Percentiles rank a stretch among this genome's conserved stretches.
phyloP scores from a whole-genome alignment of 2,797 vertebrate species.

The Meda fulgida region DNA sequence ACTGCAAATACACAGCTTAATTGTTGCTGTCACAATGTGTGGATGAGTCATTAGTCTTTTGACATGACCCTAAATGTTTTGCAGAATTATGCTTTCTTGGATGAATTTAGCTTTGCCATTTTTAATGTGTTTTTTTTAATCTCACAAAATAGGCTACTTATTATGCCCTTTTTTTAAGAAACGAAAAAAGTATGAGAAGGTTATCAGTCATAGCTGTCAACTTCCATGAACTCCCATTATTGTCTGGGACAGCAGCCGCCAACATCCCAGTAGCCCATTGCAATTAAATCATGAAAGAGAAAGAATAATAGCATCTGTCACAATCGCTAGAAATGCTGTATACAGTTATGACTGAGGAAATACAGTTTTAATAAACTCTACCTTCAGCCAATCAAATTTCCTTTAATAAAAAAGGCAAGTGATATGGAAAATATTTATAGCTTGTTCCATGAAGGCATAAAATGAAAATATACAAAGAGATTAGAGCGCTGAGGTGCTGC shows the following conservation, averaged over 20 bases:
- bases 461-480: slow-evolving; percentile 34
- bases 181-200: background rate
- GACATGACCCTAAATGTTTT: background rate
- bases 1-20: background rate
- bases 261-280: background rate
- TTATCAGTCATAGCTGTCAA: slow-evolving; percentile 36
- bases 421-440: slow-evolving; percentile 38
- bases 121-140: background rate
- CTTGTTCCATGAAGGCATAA: background rate
- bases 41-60: slow-evolving; percentile 12
- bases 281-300: slow-evolving; percentile 5
- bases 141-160: background rate
- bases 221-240: slow-evolving; percentile 18
- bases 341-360: slow-evolving; percentile 56
- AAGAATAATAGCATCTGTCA: slow-evolving; percentile 57
- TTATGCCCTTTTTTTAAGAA: background rate
- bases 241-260: background rate
- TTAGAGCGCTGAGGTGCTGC: background rate
- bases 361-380: slow-evolving; percentile 73
- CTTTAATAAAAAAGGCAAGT: slow-evolving; percentile 63
- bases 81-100: background rate
- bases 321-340: slow-evolving; percentile 27
- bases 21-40: slow-evolving; percentile 17
- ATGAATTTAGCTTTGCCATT: background rate
- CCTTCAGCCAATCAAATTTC: slow-evolving; percentile 68